Conservation (phyloP, 2,888 invertebrate species). For the Drosophila atroscutellata region DNA sequence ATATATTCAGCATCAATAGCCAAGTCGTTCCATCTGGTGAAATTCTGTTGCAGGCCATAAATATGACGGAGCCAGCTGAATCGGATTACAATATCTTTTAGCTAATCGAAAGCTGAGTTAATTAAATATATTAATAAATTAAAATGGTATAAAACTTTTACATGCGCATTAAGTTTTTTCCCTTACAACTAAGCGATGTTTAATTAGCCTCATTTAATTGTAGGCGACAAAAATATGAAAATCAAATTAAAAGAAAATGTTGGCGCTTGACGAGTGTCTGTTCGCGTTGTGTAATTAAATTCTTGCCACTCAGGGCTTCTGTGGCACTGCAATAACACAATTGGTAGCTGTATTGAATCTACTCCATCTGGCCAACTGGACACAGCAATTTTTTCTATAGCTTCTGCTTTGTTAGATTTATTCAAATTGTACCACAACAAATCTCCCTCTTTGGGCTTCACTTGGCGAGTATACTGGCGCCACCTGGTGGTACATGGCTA, state of each 20-base stretch:
- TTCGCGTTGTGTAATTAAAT: not conserved
- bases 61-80: not conserved
- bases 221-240: not conserved
- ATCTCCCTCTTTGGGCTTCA: constrained; percentile 39
- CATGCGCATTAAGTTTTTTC: not conserved
- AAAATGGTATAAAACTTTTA: not conserved
- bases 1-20: not conserved
- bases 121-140: not conserved
- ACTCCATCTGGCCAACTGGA: constrained; percentile 58
- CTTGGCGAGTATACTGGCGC: constrained; percentile 40
- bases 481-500: constrained; percentile 49
- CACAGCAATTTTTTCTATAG: constrained; percentile 38
- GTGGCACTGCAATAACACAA: constrained; percentile 26
- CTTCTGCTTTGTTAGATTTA: constrained; percentile 16
- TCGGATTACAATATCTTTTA: too few species aligned
- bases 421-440: constrained; percentile 49
- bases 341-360: constrained; percentile 23
- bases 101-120: too few species aligned
- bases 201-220: not conserved
- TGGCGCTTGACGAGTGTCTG: not conserved
- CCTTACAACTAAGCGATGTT: not conserved
- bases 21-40: not conserved
- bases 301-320: constrained; percentile 33
- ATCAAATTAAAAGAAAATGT: not conserved
- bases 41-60: not conserved